Conservation (phyloP, 2,888 invertebrate species). For the Microplitis manilae region DNA sequence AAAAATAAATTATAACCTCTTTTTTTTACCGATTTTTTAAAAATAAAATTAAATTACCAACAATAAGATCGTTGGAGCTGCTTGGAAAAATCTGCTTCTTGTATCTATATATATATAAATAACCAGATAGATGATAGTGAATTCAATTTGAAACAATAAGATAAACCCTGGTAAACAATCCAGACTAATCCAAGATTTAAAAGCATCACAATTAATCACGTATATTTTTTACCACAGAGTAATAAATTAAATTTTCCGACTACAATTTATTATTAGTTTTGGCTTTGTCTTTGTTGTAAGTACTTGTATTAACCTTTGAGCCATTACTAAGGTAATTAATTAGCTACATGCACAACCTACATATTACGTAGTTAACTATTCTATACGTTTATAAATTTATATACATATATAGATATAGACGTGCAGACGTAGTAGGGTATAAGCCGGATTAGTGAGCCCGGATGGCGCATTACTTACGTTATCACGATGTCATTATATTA, state of each 20-base stretch:
- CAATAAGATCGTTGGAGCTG: background rate
- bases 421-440: background rate
- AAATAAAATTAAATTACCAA: background rate
- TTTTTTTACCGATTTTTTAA: background rate
- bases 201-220: background rate
- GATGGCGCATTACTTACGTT: slow-evolving; percentile 9
- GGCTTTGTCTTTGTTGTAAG: background rate
- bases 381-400: background rate
- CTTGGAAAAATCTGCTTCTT: background rate
- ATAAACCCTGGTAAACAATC: background rate
- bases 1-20: background rate
- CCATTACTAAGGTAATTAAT: background rate
- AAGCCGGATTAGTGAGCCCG: slow-evolving; percentile 10
- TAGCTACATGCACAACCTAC: background rate
- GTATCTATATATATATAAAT: background rate
- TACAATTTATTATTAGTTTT: background rate
- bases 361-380: background rate
- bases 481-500: slow-evolving; percentile 9
- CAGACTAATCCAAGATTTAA: background rate
- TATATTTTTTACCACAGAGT: background rate
- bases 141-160: background rate
- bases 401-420: background rate
- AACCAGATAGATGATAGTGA: background rate
- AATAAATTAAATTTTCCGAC: background rate
- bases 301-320: slow-evolving; percentile 1